A percentile compares a stretch with the other conserved stretches of the same genome.
Evolutionary conservation across 2,888 invertebrate genomes (phyloP).

Genomic region (Sturmia bella): DNA sequence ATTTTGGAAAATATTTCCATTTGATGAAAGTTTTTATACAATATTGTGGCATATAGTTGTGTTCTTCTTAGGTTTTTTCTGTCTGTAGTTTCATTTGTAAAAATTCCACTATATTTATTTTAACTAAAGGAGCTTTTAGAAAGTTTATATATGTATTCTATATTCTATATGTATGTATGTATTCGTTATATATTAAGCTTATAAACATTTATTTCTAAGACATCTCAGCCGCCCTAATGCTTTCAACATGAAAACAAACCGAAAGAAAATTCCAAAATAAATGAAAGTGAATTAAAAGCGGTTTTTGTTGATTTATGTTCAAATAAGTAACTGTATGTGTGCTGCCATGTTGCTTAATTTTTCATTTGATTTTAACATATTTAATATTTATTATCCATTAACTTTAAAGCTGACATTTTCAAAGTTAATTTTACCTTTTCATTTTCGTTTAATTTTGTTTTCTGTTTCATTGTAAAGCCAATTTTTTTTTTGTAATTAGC

Average conservation of each 20-base stretch:
- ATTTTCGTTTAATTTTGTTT: slow-evolving; percentile 22
- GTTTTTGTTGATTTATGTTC: no score
- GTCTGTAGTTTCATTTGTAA: slow-evolving; percentile 40
- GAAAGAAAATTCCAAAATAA: no score
- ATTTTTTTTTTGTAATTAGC: slow-evolving; percentile 40
- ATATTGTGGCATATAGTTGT: slow-evolving; percentile 20
- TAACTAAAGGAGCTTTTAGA: slow-evolving; percentile 11
- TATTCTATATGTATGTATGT: no score
- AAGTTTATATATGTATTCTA: slow-evolving; percentile 22
- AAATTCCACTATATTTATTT: slow-evolving; percentile 58
- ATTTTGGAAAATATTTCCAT: slow-evolving; percentile 1
- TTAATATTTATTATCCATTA: neutral
- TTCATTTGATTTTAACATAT: neutral
- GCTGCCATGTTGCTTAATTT: no score
- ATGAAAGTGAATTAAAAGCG: no score
- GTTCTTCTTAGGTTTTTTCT: slow-evolving; percentile 40
- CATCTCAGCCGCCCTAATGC: neutral
- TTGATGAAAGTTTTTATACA: slow-evolving; percentile 24
- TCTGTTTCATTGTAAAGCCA: slow-evolving; percentile 30
- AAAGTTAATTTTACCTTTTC: neutral
- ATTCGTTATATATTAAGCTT: slow-evolving; percentile 4
- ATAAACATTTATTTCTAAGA: slow-evolving; percentile 30
- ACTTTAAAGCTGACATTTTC: neutral
- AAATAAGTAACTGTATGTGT: no score
- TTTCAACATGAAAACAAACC: neutral